These are phyloP conservation scores for Alosa sapidissima DNA, from an alignment of 2,797 vertebrate genomes.

Conservation along the genomic window DNA sequence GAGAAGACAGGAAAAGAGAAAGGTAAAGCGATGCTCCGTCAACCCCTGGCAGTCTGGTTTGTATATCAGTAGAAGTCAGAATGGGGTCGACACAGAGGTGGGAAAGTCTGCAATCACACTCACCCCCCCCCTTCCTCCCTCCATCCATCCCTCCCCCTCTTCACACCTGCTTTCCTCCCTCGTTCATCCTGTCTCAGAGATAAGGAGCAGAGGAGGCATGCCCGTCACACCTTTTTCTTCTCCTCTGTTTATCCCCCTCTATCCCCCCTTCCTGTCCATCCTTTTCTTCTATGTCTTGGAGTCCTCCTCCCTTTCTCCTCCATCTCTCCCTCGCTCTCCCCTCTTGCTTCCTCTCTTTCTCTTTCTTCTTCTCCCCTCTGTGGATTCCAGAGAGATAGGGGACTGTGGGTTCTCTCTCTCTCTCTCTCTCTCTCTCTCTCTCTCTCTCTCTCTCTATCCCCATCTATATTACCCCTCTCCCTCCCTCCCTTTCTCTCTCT, in stretches of 20 bases:
- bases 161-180: slow-evolving; percentile 19
- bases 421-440: not conserved
- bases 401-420: not conserved
- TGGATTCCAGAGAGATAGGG: too few relatives aligned
- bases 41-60: not conserved
- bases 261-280: not conserved
- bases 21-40: not conserved
- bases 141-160: not conserved
- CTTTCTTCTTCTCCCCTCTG: not conserved
- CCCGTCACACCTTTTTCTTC: not conserved
- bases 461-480: not conserved
- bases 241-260: not conserved
- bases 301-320: not conserved
- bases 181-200: slow-evolving; percentile 9
- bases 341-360: not conserved
- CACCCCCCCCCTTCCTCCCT: not conserved
- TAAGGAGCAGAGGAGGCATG: not conserved
- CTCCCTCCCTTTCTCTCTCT: not conserved
- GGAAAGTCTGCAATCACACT: not conserved
- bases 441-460: not conserved
- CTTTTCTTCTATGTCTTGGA: not conserved
- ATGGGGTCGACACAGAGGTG: not conserved
- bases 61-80: slow-evolving; percentile 10
- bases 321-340: not conserved
- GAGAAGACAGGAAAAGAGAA: not conserved